Evolutionary conservation across 2,888 invertebrate genomes (phyloP).

Genomic region (Rhamphomyia laevipes): DNA sequence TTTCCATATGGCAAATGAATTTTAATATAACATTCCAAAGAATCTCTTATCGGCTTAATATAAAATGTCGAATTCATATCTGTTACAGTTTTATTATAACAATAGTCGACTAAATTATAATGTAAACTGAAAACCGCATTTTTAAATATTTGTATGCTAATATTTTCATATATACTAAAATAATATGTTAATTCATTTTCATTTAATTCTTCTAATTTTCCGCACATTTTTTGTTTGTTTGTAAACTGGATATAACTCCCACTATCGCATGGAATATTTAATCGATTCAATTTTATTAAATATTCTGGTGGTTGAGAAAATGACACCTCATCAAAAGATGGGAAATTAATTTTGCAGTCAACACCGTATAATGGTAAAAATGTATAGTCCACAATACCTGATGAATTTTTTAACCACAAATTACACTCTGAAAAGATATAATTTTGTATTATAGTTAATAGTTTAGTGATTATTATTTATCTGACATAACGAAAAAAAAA

Average conservation of each 20-base stretch:
- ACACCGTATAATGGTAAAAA: conserved; percentile 26
- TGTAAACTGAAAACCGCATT: conserved; percentile 53
- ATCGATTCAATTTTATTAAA: conserved; percentile 50
- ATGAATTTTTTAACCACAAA: conserved; percentile 23
- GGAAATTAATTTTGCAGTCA: conserved; percentile 29
- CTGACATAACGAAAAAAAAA: too few relatives aligned
- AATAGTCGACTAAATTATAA: conserved; percentile 58
- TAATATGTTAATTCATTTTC: conserved; percentile 47
- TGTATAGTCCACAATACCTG: conserved; percentile 26
- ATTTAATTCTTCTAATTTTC: conserved; percentile 57
- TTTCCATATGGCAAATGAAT: conserved; percentile 62
- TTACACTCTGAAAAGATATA: conserved; percentile 26
- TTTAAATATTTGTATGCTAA: conserved; percentile 46
- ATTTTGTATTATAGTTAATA: too few relatives aligned
- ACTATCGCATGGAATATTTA: conserved; percentile 56
- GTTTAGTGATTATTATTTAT: too few relatives aligned
- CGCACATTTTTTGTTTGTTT: conserved; percentile 44
- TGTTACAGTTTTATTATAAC: conserved; percentile 55
- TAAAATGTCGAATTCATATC: conserved; percentile 53
- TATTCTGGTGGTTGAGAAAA: conserved; percentile 38
- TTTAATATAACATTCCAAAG: conserved; percentile 53
- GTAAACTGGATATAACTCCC: conserved; percentile 48
- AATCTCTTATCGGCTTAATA: conserved; percentile 44
- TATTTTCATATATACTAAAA: conserved; percentile 41
- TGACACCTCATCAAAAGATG: conserved; percentile 19